Conservation (phyloP, 2,888 invertebrate species). For the Drosophila longiperda region DNA sequence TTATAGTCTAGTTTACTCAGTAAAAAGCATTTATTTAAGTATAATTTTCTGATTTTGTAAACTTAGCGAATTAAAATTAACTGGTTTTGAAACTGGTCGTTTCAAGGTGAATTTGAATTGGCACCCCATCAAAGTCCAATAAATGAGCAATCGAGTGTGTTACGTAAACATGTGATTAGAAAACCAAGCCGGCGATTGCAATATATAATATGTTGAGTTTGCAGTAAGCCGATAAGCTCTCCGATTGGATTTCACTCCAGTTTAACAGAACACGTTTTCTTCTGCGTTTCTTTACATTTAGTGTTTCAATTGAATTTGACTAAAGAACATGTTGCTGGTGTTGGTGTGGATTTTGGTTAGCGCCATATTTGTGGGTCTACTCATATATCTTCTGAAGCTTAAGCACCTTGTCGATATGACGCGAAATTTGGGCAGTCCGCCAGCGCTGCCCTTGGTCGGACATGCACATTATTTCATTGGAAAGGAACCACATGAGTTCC, state of each 20-base stretch:
- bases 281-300: not conserved
- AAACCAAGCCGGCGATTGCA: not conserved
- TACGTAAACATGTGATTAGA: slow-evolving; percentile 37
- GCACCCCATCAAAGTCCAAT: slow-evolving; percentile 1
- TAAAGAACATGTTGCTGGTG: slow-evolving; percentile 54
- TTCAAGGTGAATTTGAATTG: not conserved
- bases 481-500: slow-evolving; percentile 83
- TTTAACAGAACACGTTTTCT: not conserved
- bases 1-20: too few species aligned
- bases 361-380: slow-evolving; percentile 43
- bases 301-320: not conserved
- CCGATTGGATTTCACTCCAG: slow-evolving; percentile 42
- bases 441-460: slow-evolving; percentile 86
- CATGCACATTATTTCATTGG: slow-evolving; percentile 85
- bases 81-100: not conserved
- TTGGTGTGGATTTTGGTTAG: slow-evolving; percentile 58
- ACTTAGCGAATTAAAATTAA: not conserved
- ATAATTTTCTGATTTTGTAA: not conserved
- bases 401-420: slow-evolving; percentile 74
- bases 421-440: slow-evolving; percentile 78
- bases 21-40: too few species aligned
- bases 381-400: slow-evolving; percentile 74
- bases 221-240: slow-evolving; percentile 14
- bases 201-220: not conserved
- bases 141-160: too few species aligned